Evolutionary conservation across 2,888 invertebrate species (phyloP), one percentile per base, ranked within the genome.

Genomic region (Drosophila recens): DNA sequence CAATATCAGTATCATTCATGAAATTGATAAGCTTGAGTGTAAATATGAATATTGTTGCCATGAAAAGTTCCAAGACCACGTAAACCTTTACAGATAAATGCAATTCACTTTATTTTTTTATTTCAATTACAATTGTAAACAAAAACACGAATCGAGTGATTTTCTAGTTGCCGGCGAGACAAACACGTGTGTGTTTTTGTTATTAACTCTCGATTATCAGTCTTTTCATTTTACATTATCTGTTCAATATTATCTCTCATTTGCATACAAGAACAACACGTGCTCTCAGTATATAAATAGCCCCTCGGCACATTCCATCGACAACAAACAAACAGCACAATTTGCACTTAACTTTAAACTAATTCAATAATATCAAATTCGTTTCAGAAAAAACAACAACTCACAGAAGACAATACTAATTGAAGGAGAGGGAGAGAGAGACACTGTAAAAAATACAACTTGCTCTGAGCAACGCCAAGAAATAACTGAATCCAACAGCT

Each of bases 401-500:
- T 66, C 34, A 73, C 79, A 23, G 20, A 38, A 46, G 6, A 36
- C 36, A 9, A 34, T 43, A 17, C 54, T 51, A 49, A 66, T 72
- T 58, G 40, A 57, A 5, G 48, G 30, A 34, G 10, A 52, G 20
- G 11, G 13, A 11, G 13, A 17, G 17, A 56, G 13, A 34, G 17
- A 6, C 34, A 11, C 34, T n/a, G 20, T 5, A 17, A 42, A 15
- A 27, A 20, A 36, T 15, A n/a, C 45, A 53, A 57, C 48, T 40
- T 58, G 52, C 56, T 59, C 3, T 42, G 48, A 34, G 20, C 38
- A 48, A 13, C 38, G 42, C 15, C 9, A 8, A 23, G 20, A 36
- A 43, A 11, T n/a, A 45, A 75, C 79, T 75, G 45, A 78, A 36
- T 11, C 1, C 9, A 56, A 45, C 52, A 58, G 58, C 62, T 52